phyloP scores from a whole-genome alignment of 2,113 vertebrate genomes.

The Pelecanoides urinatrix region DNA sequence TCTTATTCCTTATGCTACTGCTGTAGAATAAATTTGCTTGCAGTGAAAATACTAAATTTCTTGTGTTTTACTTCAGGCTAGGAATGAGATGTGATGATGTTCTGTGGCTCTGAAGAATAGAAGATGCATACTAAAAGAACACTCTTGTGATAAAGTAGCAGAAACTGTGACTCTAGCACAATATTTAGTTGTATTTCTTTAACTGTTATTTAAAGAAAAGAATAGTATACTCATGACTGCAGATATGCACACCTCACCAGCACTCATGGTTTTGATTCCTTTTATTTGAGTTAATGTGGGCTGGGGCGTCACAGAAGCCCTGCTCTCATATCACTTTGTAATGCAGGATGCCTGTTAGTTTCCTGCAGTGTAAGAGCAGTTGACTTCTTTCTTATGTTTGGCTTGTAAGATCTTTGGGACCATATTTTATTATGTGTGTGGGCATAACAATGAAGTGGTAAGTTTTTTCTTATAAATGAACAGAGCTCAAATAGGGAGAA shows the following conservation, averaged over 20 bases:
- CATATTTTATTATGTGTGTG: background rate
- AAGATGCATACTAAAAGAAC: background rate
- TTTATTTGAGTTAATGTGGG: conserved; percentile 20
- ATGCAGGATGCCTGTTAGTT: background rate
- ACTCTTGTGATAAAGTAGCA: background rate
- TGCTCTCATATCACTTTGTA: background rate
- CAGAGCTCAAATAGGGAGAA: background rate
- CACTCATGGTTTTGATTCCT: background rate
- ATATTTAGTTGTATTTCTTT: background rate
- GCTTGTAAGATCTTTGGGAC: background rate
- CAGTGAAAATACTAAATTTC: background rate
- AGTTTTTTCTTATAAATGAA: background rate
- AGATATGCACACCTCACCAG: background rate
- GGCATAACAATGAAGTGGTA: background rate
- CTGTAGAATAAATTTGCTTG: background rate
- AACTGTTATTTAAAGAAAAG: background rate
- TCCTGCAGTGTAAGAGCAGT: conserved; percentile 20
- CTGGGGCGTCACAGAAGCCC: background rate
- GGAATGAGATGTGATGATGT: background rate
- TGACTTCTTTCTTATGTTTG: background rate
- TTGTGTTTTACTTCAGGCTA: background rate
- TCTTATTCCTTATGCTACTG: background rate
- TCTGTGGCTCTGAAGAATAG: background rate
- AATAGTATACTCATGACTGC: background rate
- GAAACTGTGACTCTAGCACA: background rate